Conservation (phyloP, 2,888 invertebrate genomes). For the Sussaba pulchella region DNA sequence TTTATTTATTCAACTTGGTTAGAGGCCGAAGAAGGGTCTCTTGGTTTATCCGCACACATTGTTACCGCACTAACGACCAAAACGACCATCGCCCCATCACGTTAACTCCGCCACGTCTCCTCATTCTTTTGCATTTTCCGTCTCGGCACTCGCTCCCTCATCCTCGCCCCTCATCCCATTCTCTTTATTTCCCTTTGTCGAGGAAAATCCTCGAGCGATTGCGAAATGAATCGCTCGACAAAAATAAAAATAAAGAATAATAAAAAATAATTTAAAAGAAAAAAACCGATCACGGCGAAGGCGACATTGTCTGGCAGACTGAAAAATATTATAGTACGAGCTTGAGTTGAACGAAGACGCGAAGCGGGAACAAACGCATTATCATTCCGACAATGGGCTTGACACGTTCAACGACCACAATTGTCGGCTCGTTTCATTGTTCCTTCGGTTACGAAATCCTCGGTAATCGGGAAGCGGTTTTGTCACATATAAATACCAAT, state of each 20-base stretch:
- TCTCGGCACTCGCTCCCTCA: too few species aligned
- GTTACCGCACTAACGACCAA: constrained; percentile 46
- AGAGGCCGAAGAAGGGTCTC: constrained; percentile 7
- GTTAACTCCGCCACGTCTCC: constrained; percentile 1
- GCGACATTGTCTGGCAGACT: not conserved
- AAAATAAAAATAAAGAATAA: constrained; percentile 43
- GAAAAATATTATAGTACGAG: constrained; percentile 4
- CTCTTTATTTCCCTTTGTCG: constrained; percentile 19
- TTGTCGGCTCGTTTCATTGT: constrained; percentile 3
- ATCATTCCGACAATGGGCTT: constrained; percentile 21
- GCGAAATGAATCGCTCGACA: constrained; percentile 31
- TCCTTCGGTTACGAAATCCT: constrained; percentile 10
- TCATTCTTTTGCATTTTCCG: constrained; percentile 16
- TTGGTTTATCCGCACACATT: constrained; percentile 37
- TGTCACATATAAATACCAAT: too few species aligned
- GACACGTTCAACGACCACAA: not conserved
- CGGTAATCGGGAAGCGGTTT: constrained; percentile 30
- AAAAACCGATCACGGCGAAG: constrained; percentile 1
- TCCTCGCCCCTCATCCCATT: not conserved
- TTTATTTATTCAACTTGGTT: constrained; percentile 50
- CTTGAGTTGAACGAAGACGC: not conserved
- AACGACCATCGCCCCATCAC: constrained; percentile 28
- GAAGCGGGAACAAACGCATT: not conserved
- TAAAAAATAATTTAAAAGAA: too few species aligned
- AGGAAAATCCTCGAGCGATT: constrained; percentile 40